Conservation (phyloP, 2,888 invertebrate genomes). For the Mechanitis messenoides region DNA sequence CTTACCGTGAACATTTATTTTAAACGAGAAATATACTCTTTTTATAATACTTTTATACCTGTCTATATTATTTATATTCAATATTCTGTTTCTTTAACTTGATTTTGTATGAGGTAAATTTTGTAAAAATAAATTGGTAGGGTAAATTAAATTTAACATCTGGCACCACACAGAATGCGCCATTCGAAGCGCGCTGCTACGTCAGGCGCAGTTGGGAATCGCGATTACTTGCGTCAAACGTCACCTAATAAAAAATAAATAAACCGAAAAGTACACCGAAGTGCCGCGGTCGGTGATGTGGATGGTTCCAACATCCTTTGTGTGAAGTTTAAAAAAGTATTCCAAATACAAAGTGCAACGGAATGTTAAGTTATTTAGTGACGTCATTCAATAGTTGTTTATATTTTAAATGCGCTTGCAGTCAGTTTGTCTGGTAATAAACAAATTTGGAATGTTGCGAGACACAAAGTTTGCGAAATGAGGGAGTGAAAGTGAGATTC, state of each 20-base stretch:
- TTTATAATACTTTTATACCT: too few relatives aligned
- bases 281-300: neutral
- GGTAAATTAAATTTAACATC: conserved; percentile 4
- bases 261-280: conserved; percentile 12
- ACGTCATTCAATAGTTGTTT: conserved; percentile 2
- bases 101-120: too few relatives aligned
- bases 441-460: neutral
- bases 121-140: neutral
- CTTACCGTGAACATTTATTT: too few relatives aligned
- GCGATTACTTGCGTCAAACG: conserved; percentile 30
- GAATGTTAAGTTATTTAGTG: conserved; percentile 29
- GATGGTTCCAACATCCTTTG: neutral
- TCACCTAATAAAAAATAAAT: conserved; percentile 51
- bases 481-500: conserved; percentile 9
- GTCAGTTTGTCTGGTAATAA: conserved; percentile 10
- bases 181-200: conserved; percentile 1
- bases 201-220: conserved; percentile 54
- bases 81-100: too few relatives aligned
- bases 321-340: conserved; percentile 16
- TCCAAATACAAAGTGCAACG: conserved; percentile 20
- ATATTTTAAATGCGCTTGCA: conserved; percentile 12
- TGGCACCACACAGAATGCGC: conserved; percentile 40
- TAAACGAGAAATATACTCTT: too few relatives aligned
- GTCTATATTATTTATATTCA: too few relatives aligned
- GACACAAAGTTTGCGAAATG: neutral